Conservation (phyloP, 2,797 vertebrate species). For the Coccyzus lansbergi region DNA sequence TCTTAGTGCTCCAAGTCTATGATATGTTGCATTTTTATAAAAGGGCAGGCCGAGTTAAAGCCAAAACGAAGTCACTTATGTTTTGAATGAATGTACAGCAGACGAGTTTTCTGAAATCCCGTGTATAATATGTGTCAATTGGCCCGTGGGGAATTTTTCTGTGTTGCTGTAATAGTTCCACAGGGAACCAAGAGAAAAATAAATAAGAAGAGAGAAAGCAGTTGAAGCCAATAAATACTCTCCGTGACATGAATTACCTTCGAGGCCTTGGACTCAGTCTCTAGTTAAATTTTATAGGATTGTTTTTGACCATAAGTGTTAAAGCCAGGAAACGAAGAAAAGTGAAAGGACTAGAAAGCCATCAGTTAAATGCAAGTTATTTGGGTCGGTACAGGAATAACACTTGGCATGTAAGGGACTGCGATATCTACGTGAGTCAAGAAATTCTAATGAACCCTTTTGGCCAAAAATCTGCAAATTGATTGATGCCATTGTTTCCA, state of each 20-base stretch:
- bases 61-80: background rate
- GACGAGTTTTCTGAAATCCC: background rate
- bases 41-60: background rate
- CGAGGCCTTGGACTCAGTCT: background rate
- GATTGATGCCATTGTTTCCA: background rate
- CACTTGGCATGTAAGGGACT: background rate
- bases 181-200: background rate
- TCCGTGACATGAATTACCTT: background rate
- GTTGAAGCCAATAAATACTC: background rate
- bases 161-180: background rate
- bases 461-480: background rate
- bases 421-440: background rate
- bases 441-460: background rate
- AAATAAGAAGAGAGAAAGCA: background rate
- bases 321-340: background rate
- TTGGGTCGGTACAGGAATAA: background rate
- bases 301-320: background rate
- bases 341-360: background rate
- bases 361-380: background rate
- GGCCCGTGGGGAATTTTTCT: background rate
- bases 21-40: background rate
- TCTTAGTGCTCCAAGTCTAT: background rate
- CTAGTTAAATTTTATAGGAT: background rate
- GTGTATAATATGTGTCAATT: rapidly evolving
- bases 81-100: background rate